Base-by-base conservation (phyloP, 2,113 vertebrate genomes). In the Gymnocephalus cernua region DNA sequence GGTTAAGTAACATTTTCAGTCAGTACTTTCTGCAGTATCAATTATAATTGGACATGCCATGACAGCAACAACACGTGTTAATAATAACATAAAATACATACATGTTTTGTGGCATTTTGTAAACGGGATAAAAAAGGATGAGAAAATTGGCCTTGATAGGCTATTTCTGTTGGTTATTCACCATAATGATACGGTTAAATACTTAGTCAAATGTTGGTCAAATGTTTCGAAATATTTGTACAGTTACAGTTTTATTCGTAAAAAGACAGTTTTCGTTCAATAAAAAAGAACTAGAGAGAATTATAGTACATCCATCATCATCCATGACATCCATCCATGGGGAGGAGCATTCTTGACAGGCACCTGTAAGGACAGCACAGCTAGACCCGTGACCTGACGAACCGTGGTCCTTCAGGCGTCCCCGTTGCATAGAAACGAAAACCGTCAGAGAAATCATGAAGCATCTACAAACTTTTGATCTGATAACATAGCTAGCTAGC, bases 351-450 rank as follows among this genome's bases (percentile, higher is more conserved):
- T 91, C 64, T 51, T 18, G 56, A 61, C 93, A 92, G 93, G 93
- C 94, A 91, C 15, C 3, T 63, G 1, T 35, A 4, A 70, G 68
- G 86, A 83, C 93, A 88, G 23, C 80, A 7, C 93, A 88, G 25
- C 82, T 7, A 0, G 5, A 19, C 4, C 1, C 18, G 16, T n/a
- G n/a, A n/a, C n/a, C n/a, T n/a, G n/a, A 35, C 0, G 2, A 21
- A 41, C 38, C 14, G 65, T 0, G 92, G 90, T 84, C 91, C 89
- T 89, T 80, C 53, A 4, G 21, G 94, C 93, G 95, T 94, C 93
- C n/a, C 79, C 86, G 95, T 95, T 95, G 95, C 95, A 75, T 94
- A 91, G 95, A 76, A 93, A 95, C 94, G 69, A 76, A 76, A 84
- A 65, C 61, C 18, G 62, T 77, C 27, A 10, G 56, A 0, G 14